A percentile compares a stretch with the other conserved stretches of the same genome.
phyloP scores from a whole-genome alignment of 2,797 vertebrate genomes.

The Amphiprion clarkii region DNA sequence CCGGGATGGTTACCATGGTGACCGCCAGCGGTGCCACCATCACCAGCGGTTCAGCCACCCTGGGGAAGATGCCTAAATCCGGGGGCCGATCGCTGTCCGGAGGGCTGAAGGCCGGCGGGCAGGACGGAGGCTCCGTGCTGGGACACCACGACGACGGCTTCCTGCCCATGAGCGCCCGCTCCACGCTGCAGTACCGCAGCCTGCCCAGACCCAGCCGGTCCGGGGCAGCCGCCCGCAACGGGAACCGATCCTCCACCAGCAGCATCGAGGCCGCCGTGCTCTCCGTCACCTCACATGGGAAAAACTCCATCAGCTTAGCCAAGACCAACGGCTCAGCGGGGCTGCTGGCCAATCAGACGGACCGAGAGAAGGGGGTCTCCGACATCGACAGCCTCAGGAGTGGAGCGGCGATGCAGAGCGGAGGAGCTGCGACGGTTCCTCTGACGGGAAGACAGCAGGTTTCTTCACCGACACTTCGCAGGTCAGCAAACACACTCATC shows the following conservation, averaged over 20 bases:
- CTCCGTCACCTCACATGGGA: slow-evolving; percentile 73
- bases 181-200: slow-evolving; percentile 96
- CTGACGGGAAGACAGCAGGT: slow-evolving; percentile 91
- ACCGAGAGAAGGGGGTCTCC: slow-evolving; percentile 95
- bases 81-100: slow-evolving; percentile 84
- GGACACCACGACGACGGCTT: slow-evolving; percentile 94
- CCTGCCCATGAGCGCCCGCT: slow-evolving; percentile 90
- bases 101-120: slow-evolving; percentile 83
- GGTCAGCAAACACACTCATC: slow-evolving; percentile 79
- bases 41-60: slow-evolving; percentile 95
- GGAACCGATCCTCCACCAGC: slow-evolving; percentile 97
- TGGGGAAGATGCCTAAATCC: slow-evolving; percentile 97
- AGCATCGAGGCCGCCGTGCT: slow-evolving; percentile 96
- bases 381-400: slow-evolving; percentile 91
- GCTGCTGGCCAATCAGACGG: slow-evolving; percentile 93
- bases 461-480: slow-evolving; percentile 97
- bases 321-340: slow-evolving; percentile 88
- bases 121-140: slow-evolving; percentile 78
- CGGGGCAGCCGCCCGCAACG: slow-evolving; percentile 87
- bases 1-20: slow-evolving; percentile 90
- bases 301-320: slow-evolving; percentile 50
- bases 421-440: slow-evolving; percentile 81
- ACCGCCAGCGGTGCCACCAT: slow-evolving; percentile 95
- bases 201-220: slow-evolving; percentile 95
- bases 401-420: slow-evolving; percentile 83